Base-by-base conservation (phyloP, 53 echinoderm and acorn worm species). In the Holothuria scabra region DNA sequence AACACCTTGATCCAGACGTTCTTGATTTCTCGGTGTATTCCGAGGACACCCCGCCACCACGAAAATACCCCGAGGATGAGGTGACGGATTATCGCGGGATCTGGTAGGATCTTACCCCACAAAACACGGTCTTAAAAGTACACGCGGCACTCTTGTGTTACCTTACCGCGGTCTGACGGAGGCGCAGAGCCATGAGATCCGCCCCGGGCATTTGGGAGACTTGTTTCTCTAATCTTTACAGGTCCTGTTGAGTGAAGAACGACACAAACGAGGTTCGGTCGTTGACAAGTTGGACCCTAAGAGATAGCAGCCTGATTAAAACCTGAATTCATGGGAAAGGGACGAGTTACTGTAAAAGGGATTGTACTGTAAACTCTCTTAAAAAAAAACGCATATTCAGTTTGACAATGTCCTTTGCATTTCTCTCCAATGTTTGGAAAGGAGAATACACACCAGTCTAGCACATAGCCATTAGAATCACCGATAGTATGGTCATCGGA, bases 281-380 rank as follows among this genome's bases (percentile, higher is more conserved):
- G 72, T 72, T 72, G 72, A 72, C 72, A 72, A 48, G 44, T 72
- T 72, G 72, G 72, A 25, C 72, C 72, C 72, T 72, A 44, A 72
- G 72, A 72, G 72, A 46, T 72, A 41, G 52, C 1, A 16, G 18
- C 52, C 16, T 52, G 52, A 52, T 52, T 52, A 52, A 52, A 52
- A 52, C 14, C 14, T 52, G 52, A 18, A 52, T 16, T 52, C 52
- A 52, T 18, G 8, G 52, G 52, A 52, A 52, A 52, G 52, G 52
- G 18, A 52, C 52, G 14, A 52, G 18, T 52, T 16, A 16, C 52
- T 52, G 52, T 18, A 16, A 52, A 18, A 16, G 18, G 52, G 18
- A 52, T 52, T 52, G 16, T 18, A 52, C 52, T 52, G 14, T 52
- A 52, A 52, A 52, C 18, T 52, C 18, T 6, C 18, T 52, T 3